Evolutionary conservation across 2,888 invertebrate species (phyloP).

Genomic region (Sinohyriopsis cumingii): DNA sequence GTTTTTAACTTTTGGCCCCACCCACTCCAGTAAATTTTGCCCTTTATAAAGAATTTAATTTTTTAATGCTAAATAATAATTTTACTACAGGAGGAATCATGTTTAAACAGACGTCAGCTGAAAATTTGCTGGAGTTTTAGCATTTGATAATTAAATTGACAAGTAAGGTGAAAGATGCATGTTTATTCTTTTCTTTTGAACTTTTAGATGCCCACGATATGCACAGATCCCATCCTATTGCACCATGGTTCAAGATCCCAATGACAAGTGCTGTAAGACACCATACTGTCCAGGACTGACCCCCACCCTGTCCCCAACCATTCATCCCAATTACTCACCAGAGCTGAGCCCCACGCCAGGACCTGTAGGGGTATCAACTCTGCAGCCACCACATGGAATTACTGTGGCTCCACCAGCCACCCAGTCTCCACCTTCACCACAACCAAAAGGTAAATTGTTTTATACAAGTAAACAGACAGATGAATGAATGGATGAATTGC

Average conservation of each 20-base stretch:
- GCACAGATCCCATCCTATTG: constrained; percentile 39
- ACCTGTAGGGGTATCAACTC: constrained; percentile 24
- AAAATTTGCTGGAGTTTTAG: no score
- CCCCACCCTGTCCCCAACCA: constrained; percentile 7
- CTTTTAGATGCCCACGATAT: constrained; percentile 36
- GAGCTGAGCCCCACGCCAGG: constrained; percentile 23
- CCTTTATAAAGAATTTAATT: no score
- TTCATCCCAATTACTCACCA: constrained; percentile 16
- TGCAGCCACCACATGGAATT: constrained; percentile 13
- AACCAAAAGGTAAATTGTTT: constrained; percentile 18
- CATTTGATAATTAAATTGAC: no score
- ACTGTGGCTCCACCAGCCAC: constrained; percentile 4
- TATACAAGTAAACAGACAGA: neutral
- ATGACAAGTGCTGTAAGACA: constrained; percentile 40
- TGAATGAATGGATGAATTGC: no score
- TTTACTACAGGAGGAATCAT: no score
- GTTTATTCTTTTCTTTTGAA: neutral
- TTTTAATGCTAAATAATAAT: no score
- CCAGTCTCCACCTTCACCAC: constrained; percentile 7
- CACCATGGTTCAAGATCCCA: constrained; percentile 36
- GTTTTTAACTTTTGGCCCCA: no score
- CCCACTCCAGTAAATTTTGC: no score
- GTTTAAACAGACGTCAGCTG: no score
- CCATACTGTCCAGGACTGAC: constrained; percentile 31
- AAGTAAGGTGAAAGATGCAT: no score